phyloP scores from a whole-genome alignment of 2,797 vertebrate genomes.

The Nannoperca obscura region DNA sequence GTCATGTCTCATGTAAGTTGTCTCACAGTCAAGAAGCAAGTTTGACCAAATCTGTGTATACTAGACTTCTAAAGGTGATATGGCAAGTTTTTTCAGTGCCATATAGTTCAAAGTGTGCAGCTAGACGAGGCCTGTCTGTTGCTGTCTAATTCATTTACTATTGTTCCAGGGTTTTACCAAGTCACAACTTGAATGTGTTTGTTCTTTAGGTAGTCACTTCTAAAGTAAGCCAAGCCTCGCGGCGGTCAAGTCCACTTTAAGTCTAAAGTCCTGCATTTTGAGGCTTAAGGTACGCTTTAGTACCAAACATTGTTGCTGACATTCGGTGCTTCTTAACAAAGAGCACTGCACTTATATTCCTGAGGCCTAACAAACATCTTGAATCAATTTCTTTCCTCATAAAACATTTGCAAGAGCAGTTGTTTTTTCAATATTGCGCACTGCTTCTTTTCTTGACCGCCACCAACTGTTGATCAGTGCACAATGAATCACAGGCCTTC shows the following conservation, averaged over 20 bases:
- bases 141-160: neutral
- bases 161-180: neutral
- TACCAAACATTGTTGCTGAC: neutral
- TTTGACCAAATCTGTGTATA: neutral
- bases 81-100: neutral
- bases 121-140: neutral
- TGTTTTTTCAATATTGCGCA: no score
- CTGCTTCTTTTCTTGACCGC: neutral
- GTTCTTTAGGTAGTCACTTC: neutral
- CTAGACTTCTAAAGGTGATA: neutral
- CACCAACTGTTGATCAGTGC: neutral
- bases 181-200: no score
- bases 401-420: neutral
- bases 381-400: neutral
- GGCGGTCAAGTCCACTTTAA: conserved; percentile 2
- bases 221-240: neutral
- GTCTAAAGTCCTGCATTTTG: neutral
- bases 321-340: neutral
- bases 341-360: neutral
- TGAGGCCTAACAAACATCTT: neutral
- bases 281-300: neutral
- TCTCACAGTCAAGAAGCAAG: neutral
- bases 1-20: neutral
- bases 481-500: neutral
- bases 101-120: neutral